Evolutionary conservation across 2,888 invertebrate genomes (phyloP).

Genomic region (Neoitamus cyanurus): DNA sequence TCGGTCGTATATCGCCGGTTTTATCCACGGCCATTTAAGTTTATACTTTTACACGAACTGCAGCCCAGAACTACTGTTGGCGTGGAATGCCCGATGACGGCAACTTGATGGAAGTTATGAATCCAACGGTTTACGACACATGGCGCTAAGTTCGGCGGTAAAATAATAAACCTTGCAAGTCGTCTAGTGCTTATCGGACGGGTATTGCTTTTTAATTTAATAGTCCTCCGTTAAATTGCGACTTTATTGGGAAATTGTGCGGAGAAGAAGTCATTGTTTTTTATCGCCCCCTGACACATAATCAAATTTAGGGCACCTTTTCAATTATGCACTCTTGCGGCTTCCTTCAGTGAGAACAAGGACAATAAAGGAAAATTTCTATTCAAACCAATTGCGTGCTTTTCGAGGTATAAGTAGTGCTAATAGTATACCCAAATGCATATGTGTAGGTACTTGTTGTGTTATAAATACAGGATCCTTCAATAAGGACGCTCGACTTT

Average conservation of each 20-base stretch:
- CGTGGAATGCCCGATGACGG: neutral
- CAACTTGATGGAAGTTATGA: neutral
- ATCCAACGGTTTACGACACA: conserved; percentile 7
- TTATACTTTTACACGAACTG: neutral
- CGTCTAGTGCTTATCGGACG: neutral
- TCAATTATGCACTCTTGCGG: neutral
- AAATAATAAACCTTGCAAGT: conserved; percentile 1
- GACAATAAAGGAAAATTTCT: neutral
- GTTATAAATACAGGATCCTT: too few species aligned
- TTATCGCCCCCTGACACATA: neutral
- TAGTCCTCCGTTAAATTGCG: neutral
- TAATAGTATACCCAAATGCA: too few species aligned
- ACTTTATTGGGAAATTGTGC: neutral
- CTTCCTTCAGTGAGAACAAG: neutral
- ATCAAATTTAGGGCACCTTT: neutral
- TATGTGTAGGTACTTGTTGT: too few species aligned
- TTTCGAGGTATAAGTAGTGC: neutral
- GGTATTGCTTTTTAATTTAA: neutral
- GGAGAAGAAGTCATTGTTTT: neutral
- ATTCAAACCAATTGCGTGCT: neutral
- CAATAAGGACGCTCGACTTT: too few species aligned
- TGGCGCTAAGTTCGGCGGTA: neutral
- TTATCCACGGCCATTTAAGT: neutral
- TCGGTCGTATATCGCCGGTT: neutral
- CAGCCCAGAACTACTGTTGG: neutral